phyloP scores from a whole-genome alignment of 2,113 vertebrate genomes.

The Clarias magur region DNA sequence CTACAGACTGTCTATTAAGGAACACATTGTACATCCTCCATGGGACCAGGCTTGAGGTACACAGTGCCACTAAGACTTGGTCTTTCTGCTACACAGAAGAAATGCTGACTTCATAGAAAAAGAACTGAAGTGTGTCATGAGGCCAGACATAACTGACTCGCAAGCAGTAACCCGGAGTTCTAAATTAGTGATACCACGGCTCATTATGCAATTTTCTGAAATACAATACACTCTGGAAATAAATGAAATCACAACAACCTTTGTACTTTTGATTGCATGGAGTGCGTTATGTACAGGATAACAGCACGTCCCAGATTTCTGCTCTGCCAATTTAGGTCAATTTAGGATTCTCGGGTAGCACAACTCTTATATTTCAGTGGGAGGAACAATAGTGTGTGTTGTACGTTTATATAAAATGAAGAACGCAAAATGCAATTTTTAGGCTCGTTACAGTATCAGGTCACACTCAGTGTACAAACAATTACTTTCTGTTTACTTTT shows the following conservation, averaged over 20 bases:
- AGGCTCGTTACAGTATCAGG: background rate
- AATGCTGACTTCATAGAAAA: conserved; percentile 10
- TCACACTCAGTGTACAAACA: background rate
- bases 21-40: conserved; percentile 4
- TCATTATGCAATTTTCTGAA: conserved; percentile 4
- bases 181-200: background rate
- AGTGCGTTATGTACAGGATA: background rate
- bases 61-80: background rate
- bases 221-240: background rate
- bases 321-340: background rate
- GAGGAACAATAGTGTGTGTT: background rate
- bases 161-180: background rate
- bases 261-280: conserved; percentile 1
- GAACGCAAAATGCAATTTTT: background rate
- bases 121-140: background rate
- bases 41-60: conserved; percentile 10
- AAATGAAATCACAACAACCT: background rate
- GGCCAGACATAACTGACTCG: conserved; percentile 6
- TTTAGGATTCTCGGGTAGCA: background rate
- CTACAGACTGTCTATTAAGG: background rate
- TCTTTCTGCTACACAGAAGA: background rate
- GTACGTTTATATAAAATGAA: background rate
- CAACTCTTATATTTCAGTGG: background rate
- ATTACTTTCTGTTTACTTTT: background rate
- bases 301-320: conserved; percentile 5